Evolutionary conservation across 2,113 vertebrate genomes (phyloP), one percentile per base, ranked within the genome.

Genomic region (Pan paniscus): DNA sequence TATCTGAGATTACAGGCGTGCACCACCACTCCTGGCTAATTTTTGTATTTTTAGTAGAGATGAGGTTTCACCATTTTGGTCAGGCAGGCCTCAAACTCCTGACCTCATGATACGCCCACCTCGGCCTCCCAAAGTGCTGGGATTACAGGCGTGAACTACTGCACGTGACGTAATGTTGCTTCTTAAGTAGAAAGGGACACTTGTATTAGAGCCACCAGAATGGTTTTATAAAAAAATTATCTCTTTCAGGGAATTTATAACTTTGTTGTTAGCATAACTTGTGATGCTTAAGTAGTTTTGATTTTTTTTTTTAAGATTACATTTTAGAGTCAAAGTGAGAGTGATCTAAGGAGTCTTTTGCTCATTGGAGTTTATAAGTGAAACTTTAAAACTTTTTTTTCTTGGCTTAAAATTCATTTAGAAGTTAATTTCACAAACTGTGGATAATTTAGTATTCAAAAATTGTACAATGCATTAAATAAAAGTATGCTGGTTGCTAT

Each of bases 401-500:
- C 85, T 35, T 30, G 5, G 7, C 22, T 85, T 59, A 85, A 97
- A 93, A 79, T 70, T 88, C 78, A 88, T 30, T 84, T 79, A 48
- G 27, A 30, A 12, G 52, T 90, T 95, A 94, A 89, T 93, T 35
- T 94, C 22, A 68, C 1, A 87, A 89, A 89, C 50, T 85, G 25
- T 16, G 6, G 48, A 84, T 48, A 30, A 50, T 80, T 96, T 94
- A 82, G 38, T 93, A 90, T 90, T 92, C 73, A 84, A 75, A 82
- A 79, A 14, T 38, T 94, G 23, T 57, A 52, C 16, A 4, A 94
- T 25, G 4, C 27, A 93, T 59, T 17, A 67, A 92, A 70, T 90
- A 89, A 96, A 76, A 94, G 94, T 52, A 40, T n/a, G 40, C 18
- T 55, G 18, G 20, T 55, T 68, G 13, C 5, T 88, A 18, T 94